Base-by-base conservation (phyloP, 2,113 vertebrate species). In the Noturus placidus region DNA sequence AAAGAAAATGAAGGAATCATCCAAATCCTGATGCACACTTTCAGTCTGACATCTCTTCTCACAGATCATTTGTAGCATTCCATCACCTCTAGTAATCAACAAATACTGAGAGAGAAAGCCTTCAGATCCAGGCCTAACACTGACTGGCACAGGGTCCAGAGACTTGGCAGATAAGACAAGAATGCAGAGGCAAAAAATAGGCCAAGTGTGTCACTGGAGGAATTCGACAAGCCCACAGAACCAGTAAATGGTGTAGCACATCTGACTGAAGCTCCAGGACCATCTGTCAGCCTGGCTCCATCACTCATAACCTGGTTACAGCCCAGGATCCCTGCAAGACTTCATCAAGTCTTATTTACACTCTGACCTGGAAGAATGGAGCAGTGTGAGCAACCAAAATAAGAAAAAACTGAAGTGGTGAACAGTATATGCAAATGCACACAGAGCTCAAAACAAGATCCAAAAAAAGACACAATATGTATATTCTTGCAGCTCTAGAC, bases 231-330 rank as follows among this genome's bases (percentile, higher is more conserved):
- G 86, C 78, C 86, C 72, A 82, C 46, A 42, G 74, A 89, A 81
- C 46, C 69, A 52, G 74, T 91, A 88, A 91, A 88, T 84, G 89
- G 90, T 91, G 88, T 82, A 33, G 52, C 65, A 74, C 86, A 89
- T 91, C 90, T 91, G 89, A 90, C 88, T 89, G 54, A 76, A 86
- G 87, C 86, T 88, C 42, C 86, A 89, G 78, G 87, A 81, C 91
- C 91, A 92, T 92, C 89, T 91, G 90, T 92, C 86, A 87, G 42
- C 77, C 74, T 87, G 85, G 84, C 77, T 50, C 82, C 88, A 90
- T 91, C 89, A 86, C 69, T 91, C 89, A 85, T 86, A 82, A 86
- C 87, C 83, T 83, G 88, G 87, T 91, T 88, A 89, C 84, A 86
- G 70, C 87, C 69, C 30, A 14, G 83, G 50, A 82, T 52, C 85